Evolutionary conservation across 1,140 invertebrate genomes (phyloP).

Genomic region (Maconellicoccus hirsutus): DNA sequence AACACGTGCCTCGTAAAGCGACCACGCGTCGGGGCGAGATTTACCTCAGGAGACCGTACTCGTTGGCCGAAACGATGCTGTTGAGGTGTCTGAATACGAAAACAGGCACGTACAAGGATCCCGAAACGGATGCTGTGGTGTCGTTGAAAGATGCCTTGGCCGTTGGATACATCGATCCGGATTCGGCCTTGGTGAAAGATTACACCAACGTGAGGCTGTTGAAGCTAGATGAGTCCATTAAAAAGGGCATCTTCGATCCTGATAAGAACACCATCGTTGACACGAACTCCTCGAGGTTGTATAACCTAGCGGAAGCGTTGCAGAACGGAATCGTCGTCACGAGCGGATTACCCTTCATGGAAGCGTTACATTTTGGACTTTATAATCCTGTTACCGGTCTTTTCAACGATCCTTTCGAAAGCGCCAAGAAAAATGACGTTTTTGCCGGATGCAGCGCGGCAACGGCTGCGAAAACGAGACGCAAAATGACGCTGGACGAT

Average conservation of each 20-base stretch:
- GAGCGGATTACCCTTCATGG: slow-evolving; percentile 63
- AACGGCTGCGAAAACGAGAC: slow-evolving; percentile 34
- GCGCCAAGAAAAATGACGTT: slow-evolving; percentile 47
- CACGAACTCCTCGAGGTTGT: slow-evolving; percentile 65
- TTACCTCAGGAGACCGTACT: slow-evolving; percentile 54
- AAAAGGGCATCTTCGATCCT: slow-evolving; percentile 72
- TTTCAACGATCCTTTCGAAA: slow-evolving; percentile 65
- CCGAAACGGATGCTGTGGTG: slow-evolving; percentile 52
- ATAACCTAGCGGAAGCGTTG: slow-evolving; percentile 57
- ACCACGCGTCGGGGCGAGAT: slow-evolving; percentile 62
- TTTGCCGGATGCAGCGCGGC: background rate
- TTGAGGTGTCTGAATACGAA: slow-evolving; percentile 53
- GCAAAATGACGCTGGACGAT: slow-evolving; percentile 58
- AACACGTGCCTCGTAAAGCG: slow-evolving; percentile 51
- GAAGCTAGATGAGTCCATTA: slow-evolving; percentile 72
- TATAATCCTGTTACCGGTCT: slow-evolving; percentile 68
- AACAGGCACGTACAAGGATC: slow-evolving; percentile 64
- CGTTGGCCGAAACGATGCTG: slow-evolving; percentile 66
- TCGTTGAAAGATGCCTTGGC: slow-evolving; percentile 72
- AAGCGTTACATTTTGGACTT: slow-evolving; percentile 66
- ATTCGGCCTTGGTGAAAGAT: slow-evolving; percentile 80
- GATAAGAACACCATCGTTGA: slow-evolving; percentile 75
- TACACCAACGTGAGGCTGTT: slow-evolving; percentile 64
- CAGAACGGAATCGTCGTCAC: slow-evolving; percentile 62
- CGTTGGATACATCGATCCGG: slow-evolving; percentile 70